Evolutionary conservation across 1,140 invertebrate genomes (phyloP).

Genomic region (Piezodorus guildinii): DNA sequence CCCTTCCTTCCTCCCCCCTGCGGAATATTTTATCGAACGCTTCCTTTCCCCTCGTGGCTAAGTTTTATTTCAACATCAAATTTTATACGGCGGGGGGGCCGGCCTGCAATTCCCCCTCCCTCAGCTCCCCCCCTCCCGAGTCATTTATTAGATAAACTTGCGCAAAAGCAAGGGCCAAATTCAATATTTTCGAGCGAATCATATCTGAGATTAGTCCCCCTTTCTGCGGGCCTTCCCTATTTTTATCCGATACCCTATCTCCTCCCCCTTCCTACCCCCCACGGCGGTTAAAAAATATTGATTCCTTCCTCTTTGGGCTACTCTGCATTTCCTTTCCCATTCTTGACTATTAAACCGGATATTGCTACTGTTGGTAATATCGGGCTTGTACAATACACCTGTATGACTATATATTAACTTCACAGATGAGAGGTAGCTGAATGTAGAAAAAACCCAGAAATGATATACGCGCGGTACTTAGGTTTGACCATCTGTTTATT

Average conservation of each 20-base stretch:
- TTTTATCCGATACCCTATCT: slow-evolving; percentile 11
- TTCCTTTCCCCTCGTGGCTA: neutral
- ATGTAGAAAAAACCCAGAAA: no score
- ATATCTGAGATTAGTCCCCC: slow-evolving; percentile 15
- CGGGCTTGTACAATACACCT: no score
- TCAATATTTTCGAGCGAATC: slow-evolving; percentile 19
- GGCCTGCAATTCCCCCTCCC: neutral
- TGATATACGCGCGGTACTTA: no score
- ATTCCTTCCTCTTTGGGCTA: no score
- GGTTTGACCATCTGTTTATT: no score
- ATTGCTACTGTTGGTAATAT: no score
- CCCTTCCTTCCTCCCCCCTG: neutral
- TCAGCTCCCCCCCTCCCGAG: neutral
- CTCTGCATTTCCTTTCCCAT: no score
- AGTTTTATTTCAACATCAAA: slow-evolving; percentile 18
- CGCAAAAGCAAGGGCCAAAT: slow-evolving; percentile 17
- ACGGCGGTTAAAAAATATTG: no score
- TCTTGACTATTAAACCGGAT: no score
- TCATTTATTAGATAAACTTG: slow-evolving; percentile 20
- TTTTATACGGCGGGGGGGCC: neutral
- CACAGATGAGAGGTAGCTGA: no score
- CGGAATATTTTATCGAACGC: slow-evolving; percentile 18
- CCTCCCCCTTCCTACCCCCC: neutral
- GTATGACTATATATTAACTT: no score
- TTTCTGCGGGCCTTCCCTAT: slow-evolving; percentile 1